Base-by-base conservation (phyloP, 2,797 vertebrate species). In the Gymnoscopelus microlampas region DNA sequence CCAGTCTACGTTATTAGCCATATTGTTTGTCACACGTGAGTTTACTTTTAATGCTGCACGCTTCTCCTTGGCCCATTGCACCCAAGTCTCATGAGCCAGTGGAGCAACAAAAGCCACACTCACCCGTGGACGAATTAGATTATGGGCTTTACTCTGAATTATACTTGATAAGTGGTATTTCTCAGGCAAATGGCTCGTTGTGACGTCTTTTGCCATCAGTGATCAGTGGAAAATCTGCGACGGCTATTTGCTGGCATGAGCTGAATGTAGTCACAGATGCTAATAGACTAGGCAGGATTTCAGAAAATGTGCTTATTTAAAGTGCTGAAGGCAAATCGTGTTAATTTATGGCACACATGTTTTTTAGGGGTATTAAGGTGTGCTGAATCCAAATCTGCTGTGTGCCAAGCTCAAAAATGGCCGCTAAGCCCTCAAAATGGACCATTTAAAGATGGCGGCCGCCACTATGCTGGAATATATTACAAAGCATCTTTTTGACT, bases 81-180 rank as follows among this genome's bases (percentile, higher is more conserved):
- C 64, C 26, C 35, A 15, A 50, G 74, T 66, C 82, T 63, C 19
- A 47, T 79, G 84, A 86, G 77, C 71, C 59, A 14, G 13, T 6
- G 15, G n/a, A 0, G 23, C 51, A 82, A 88, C 87, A 88, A 89
- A 88, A 81, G 71, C 57, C 69, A 71, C 70, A 61, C 72, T 87
- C 76, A 82, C 80, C 66, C 61, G 73, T 11, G 24, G 39, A 73
- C 60, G 71, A 72, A 73, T 79, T 64, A 77, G 79, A 86, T 89
- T 88, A 86, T n/a, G 71, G 26, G 73, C 75, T 88, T 84, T 78
- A 63, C 72, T 73, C 29, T 55, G 60, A 64, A 63, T 80, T 69
- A 60, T 1, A 1, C 74, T 54, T 64, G 47, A 89, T 74, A 70
- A 85, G 82, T 49, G 14, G 7, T 9, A 24, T 66, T 70, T 77